Conservation (phyloP, 1,140 invertebrate genomes). For the Drosophila leontia region DNA sequence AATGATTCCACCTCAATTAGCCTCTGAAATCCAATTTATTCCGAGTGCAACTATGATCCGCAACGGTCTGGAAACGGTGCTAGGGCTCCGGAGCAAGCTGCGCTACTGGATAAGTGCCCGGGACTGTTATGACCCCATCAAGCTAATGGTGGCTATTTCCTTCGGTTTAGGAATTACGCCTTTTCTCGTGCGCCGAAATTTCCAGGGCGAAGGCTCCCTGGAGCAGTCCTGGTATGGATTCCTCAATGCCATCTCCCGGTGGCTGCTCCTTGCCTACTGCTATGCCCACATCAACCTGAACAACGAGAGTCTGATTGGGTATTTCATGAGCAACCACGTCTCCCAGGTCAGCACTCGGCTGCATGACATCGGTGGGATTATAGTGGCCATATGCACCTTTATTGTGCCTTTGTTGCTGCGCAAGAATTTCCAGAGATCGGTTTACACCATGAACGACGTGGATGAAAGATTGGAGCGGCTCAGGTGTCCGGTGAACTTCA, state of each 20-base stretch:
- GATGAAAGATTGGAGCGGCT: constrained; percentile 28
- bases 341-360: constrained; percentile 49
- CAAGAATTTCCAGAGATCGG: constrained; percentile 27
- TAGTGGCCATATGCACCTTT: constrained; percentile 47
- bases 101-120: constrained; percentile 29
- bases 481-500: constrained; percentile 32
- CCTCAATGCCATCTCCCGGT: constrained; percentile 56
- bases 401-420: constrained; percentile 54
- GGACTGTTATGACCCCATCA: constrained; percentile 56
- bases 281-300: constrained; percentile 35
- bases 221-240: constrained; percentile 60
- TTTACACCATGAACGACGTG: constrained; percentile 20
- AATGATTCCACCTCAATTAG: constrained; percentile 31
- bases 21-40: constrained; percentile 21
- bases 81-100: neutral
- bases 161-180: constrained; percentile 55
- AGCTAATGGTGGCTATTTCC: constrained; percentile 42
- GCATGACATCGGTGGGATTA: constrained; percentile 50
- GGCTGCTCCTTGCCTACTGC: constrained; percentile 60
- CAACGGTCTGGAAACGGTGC: constrained; percentile 7
- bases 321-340: constrained; percentile 62
- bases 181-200: constrained; percentile 28
- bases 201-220: constrained; percentile 17
- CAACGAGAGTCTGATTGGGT: constrained; percentile 62
- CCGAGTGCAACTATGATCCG: constrained; percentile 24